These are phyloP conservation scores for Phoxinus dragarum DNA, from an alignment of 2,797 vertebrate species.

Conservation along the genomic window DNA sequence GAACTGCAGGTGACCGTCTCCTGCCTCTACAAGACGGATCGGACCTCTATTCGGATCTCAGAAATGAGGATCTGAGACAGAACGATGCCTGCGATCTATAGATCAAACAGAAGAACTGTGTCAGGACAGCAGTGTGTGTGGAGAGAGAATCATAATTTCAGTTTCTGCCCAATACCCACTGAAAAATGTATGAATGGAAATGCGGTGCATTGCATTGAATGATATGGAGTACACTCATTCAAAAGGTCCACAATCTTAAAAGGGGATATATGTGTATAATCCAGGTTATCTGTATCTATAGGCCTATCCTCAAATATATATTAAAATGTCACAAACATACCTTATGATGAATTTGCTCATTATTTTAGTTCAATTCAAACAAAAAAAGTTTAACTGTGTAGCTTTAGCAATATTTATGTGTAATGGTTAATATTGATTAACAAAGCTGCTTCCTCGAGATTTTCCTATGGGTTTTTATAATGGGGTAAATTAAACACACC, in stretches of 20 bases:
- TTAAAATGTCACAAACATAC: background rate
- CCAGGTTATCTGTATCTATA: background rate
- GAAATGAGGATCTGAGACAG: constrained; percentile 83
- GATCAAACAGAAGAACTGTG: constrained; percentile 45
- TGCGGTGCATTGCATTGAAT: background rate
- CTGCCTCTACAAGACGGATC: constrained; percentile 69
- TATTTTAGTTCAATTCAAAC: no score
- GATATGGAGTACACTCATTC: background rate
- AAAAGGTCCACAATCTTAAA: background rate
- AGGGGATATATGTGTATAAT: background rate
- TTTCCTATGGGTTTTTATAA: background rate
- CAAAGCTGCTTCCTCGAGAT: background rate
- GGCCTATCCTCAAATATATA: background rate
- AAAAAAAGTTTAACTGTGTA: background rate
- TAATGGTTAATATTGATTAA: background rate
- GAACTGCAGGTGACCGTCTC: background rate
- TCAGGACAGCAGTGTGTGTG: constrained; percentile 16
- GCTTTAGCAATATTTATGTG: background rate
- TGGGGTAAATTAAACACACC: background rate
- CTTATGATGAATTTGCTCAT: no score
- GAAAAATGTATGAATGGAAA: constrained; percentile 31
- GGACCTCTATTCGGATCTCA: constrained; percentile 82
- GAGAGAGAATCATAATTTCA: background rate
- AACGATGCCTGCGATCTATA: constrained; percentile 81
- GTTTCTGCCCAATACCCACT: background rate